phyloP scores from a whole-genome alignment of 1,140 invertebrate species.

The Elymnias hypermnestra region DNA sequence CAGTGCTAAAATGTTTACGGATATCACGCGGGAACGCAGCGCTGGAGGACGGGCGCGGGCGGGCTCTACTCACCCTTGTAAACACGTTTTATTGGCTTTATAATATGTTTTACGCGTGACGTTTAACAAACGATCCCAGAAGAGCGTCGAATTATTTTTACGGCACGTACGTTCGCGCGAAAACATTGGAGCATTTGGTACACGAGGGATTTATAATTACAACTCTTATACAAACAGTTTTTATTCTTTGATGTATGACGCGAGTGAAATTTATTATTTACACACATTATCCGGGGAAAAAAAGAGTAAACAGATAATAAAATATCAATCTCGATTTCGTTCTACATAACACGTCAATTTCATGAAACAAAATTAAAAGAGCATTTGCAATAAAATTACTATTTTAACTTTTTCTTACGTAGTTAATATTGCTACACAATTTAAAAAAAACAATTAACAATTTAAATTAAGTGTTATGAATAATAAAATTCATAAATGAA shows the following conservation, averaged over 20 bases:
- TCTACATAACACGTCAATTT: too few relatives aligned
- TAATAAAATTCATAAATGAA: too few relatives aligned
- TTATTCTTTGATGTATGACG: slow-evolving; percentile 56
- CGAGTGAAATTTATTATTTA: too few relatives aligned
- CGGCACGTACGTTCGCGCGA: slow-evolving; percentile 59
- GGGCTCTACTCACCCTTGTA: slow-evolving; percentile 70
- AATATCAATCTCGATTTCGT: too few relatives aligned
- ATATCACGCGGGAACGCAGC: slow-evolving; percentile 46
- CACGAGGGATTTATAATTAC: slow-evolving; percentile 66
- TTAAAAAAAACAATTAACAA: too few relatives aligned
- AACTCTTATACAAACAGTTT: slow-evolving; percentile 60
- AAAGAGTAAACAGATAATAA: too few relatives aligned
- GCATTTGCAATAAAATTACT: too few relatives aligned
- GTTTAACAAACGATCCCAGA: slow-evolving; percentile 74
- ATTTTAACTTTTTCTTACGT: too few relatives aligned
- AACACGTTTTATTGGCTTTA: slow-evolving; percentile 77
- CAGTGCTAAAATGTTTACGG: slow-evolving; percentile 31
- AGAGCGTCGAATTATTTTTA: slow-evolving; percentile 73
- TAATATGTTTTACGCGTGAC: slow-evolving; percentile 76
- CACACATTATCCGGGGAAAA: too few relatives aligned
- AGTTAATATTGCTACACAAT: too few relatives aligned
- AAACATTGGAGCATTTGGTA: slow-evolving; percentile 62
- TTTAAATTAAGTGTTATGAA: too few relatives aligned
- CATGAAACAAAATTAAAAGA: too few relatives aligned
- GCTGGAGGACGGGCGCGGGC: slow-evolving; percentile 29